phyloP scores from a whole-genome alignment of 2,888 invertebrate genomes.

The Folsomia candida region DNA sequence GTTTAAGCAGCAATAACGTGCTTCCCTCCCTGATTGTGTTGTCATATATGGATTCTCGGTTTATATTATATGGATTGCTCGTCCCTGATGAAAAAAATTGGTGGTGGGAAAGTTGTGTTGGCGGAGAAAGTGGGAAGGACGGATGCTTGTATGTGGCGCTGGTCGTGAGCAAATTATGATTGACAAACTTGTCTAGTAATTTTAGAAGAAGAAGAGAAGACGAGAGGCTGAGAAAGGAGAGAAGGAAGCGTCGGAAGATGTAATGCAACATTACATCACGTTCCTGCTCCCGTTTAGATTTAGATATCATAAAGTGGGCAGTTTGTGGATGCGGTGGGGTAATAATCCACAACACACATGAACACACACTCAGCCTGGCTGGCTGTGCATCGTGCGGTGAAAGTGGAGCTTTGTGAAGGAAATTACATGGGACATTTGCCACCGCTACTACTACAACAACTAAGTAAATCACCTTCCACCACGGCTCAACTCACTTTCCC shows the following conservation, averaged over 20 bases:
- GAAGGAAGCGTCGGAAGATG: not conserved
- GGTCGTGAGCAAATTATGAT: no score
- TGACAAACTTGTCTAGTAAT: not conserved
- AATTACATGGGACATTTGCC: constrained; percentile 8
- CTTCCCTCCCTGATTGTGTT: no score
- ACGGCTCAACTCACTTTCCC: not conserved
- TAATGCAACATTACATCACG: not conserved
- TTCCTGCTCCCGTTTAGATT: not conserved
- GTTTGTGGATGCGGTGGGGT: not conserved
- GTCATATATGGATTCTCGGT: no score
- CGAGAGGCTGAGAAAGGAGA: not conserved
- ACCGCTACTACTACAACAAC: not conserved
- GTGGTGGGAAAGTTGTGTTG: no score
- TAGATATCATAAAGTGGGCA: not conserved
- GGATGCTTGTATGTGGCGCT: no score
- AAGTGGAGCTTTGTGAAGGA: not conserved
- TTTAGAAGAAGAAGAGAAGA: not conserved
- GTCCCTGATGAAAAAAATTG: no score
- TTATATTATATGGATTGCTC: no score
- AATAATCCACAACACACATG: not conserved
- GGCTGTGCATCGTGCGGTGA: not conserved
- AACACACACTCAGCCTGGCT: not conserved
- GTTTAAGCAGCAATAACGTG: no score
- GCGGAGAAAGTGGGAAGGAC: no score
- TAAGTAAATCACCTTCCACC: not conserved